Evolutionary conservation across 2,113 vertebrate genomes (phyloP).

Genomic region (Rynchops niger): DNA sequence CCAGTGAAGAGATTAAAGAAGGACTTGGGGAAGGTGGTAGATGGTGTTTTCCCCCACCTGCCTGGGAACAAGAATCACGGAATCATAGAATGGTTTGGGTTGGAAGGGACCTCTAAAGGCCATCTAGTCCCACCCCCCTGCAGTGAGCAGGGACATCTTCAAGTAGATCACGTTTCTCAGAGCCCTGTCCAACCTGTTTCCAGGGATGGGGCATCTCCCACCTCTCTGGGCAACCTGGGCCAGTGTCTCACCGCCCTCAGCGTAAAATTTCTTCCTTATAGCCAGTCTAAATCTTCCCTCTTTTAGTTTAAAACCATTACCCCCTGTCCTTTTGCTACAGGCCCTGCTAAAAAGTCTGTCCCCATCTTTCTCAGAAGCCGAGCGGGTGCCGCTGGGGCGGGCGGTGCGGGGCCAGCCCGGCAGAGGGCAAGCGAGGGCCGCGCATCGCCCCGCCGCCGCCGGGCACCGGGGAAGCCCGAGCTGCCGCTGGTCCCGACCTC

Average conservation of each 20-base stretch:
- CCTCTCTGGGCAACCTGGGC: not conserved
- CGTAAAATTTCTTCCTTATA: not conserved
- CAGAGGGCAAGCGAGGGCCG: conserved; percentile 12
- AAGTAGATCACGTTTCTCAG: not conserved
- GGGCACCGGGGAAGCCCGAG: not conserved
- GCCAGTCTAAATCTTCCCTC: not conserved
- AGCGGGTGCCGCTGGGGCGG: not conserved
- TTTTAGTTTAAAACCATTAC: not conserved
- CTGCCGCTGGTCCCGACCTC: not conserved
- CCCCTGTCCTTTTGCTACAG: not conserved
- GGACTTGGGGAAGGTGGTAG: not conserved
- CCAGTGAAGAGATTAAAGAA: not conserved
- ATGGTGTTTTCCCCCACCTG: not conserved
- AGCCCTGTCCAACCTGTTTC: not conserved
- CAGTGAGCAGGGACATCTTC: not conserved
- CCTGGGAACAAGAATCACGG: not conserved
- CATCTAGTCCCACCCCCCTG: not conserved
- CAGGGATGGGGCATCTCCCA: not conserved
- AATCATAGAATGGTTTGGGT: not conserved
- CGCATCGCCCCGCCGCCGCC: not conserved
- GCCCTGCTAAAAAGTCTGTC: not conserved
- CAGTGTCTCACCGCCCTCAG: not conserved
- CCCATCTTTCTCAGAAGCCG: not conserved
- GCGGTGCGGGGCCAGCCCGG: not conserved
- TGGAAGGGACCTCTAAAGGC: not conserved